Evolutionary conservation across 2,113 vertebrate genomes (phyloP), one percentile per base, ranked within the genome.

Genomic region (Phylloscopus trochilus): DNA sequence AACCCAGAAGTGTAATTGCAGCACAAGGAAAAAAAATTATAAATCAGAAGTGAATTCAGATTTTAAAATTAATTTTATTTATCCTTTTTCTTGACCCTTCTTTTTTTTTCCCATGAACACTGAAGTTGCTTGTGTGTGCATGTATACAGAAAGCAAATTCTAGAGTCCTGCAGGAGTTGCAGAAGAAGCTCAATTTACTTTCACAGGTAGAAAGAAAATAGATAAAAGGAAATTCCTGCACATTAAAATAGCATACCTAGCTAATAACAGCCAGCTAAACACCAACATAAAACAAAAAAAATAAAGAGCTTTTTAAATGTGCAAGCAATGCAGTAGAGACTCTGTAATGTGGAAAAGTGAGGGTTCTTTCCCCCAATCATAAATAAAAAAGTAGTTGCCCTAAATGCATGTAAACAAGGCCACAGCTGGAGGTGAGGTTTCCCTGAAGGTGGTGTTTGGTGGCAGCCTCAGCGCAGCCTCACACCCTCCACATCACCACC

Each of bases 401-500:
- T 78, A 67, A 84, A 87, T 22, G 31, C 15, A 31, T 22, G 21
- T 63, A 70, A 93, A 83, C 44, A 78, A 87, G 63, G 72, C 41
- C 64, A 47, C 1, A 6, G 55, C 52, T 87, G 83, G 30, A 1
- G 2, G 2, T 30, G 64, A 92, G 47, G 11, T 78, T 70, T 87
- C 84, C 33, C 39, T 44, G 62, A 74, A 70, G 33, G 35, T 1
- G n/a, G 11, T 14, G 23, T n/a, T 62, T 59, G 69, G 60, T 77
- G 63, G 43, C 68, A 89, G 73, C 31, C 37, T 66, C 60, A 58
- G 24, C 0, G 2, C 20, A 37, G 56, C 37, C 41, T 77, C 3
- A 1, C 51, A 44, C 11, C 22, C 46, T 37, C 26, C 7, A 1
- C 2, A 7, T 51, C 72, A 67, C n/a, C 2, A 1, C 31, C 62